These are phyloP conservation scores for Heterodera schachtii DNA, from an alignment of 1,140 invertebrate species.

Conservation along the genomic window DNA sequence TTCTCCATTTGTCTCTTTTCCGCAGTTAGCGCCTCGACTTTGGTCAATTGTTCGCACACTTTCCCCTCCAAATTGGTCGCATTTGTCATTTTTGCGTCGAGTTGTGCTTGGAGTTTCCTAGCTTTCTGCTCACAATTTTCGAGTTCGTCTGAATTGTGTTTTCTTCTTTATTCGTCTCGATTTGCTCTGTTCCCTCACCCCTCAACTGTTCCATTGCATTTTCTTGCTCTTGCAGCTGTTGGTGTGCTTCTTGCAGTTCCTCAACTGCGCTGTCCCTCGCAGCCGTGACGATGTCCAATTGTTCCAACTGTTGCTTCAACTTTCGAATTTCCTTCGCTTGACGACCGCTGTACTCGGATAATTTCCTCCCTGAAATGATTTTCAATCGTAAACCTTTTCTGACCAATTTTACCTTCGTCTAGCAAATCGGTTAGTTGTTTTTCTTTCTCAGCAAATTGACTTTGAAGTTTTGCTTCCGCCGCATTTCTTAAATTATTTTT, in stretches of 20 bases:
- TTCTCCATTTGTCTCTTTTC: conserved; percentile 16
- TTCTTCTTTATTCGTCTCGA: background rate
- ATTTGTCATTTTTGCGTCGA: conserved; percentile 1
- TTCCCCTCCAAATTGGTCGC: conserved; percentile 6
- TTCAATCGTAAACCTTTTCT: background rate
- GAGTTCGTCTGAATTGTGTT: background rate
- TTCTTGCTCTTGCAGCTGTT: conserved; percentile 36
- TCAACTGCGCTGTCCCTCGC: conserved; percentile 40
- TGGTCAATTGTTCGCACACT: conserved; percentile 11
- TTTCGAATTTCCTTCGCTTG: conserved; percentile 44
- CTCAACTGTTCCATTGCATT: conserved; percentile 24
- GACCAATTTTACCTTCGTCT: conserved; percentile 52
- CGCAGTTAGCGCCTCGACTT: conserved; percentile 7
- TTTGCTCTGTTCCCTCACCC: conserved; percentile 1
- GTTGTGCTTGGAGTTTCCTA: conserved; percentile 14
- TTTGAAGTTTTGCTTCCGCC: conserved; percentile 54
- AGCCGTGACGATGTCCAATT: conserved; percentile 41
- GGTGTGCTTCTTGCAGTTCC: conserved; percentile 36
- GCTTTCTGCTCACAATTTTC: conserved; percentile 18
- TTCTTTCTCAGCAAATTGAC: conserved; percentile 54
- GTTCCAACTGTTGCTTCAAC: conserved; percentile 37
- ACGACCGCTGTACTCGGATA: conserved; percentile 38
- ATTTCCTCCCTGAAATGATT: conserved; percentile 28
- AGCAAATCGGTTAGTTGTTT: conserved; percentile 53
- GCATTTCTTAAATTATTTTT: conserved; percentile 21